Evolutionary conservation across 1,140 invertebrate species (phyloP).

Genomic region (Drosophila lowei): DNA sequence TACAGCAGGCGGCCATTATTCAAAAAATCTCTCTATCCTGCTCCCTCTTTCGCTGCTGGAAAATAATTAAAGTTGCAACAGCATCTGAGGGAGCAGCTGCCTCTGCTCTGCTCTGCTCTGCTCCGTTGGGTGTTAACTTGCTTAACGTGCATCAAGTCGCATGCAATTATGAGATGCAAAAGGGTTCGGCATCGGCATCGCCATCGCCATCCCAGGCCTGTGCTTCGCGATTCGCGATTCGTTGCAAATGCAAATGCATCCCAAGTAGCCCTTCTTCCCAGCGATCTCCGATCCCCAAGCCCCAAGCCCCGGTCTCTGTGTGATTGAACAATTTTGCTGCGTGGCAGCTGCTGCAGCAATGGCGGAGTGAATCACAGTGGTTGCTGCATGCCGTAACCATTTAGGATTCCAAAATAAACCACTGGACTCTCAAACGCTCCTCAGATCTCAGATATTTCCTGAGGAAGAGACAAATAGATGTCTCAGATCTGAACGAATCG

Average conservation of each 20-base stretch:
- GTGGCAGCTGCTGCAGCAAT: slow-evolving; percentile 50
- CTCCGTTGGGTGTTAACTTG: slow-evolving; percentile 74
- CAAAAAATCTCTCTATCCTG: slow-evolving; percentile 46
- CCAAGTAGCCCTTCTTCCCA: slow-evolving; percentile 28
- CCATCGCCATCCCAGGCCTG: neutral
- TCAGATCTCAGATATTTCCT: no score
- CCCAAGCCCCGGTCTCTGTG: slow-evolving; percentile 46
- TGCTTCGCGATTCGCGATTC: slow-evolving; percentile 70
- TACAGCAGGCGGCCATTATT: slow-evolving; percentile 73
- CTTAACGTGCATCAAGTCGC: slow-evolving; percentile 75
- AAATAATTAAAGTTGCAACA: slow-evolving; percentile 65
- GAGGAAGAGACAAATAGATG: no score
- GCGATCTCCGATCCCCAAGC: slow-evolving; percentile 4
- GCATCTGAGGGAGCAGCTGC: slow-evolving; percentile 27
- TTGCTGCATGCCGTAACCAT: no score
- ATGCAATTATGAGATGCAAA: slow-evolving; percentile 66
- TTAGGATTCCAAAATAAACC: no score
- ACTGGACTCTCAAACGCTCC: no score
- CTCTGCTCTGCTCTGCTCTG: slow-evolving; percentile 15
- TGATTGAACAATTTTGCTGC: slow-evolving; percentile 79
- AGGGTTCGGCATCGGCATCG: slow-evolving; percentile 14
- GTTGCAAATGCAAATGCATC: slow-evolving; percentile 70
- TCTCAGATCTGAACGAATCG: no score
- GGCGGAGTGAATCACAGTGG: slow-evolving; percentile 42
- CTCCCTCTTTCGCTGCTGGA: slow-evolving; percentile 26